These are phyloP conservation scores for Papilio helenus DNA, from an alignment of 1,140 invertebrate species.

Conservation along the genomic window DNA sequence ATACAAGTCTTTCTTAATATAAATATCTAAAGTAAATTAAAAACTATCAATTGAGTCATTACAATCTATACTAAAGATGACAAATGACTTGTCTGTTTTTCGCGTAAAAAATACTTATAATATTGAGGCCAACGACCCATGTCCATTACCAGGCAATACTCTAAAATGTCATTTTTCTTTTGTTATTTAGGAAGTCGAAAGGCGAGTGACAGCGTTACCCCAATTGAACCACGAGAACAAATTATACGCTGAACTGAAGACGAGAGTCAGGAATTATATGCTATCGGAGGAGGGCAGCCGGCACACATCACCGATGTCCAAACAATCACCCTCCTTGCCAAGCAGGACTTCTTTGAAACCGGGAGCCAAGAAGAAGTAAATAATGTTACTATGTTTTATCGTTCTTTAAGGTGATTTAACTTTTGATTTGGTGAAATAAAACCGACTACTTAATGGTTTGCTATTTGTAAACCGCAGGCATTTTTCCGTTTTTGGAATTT, in stretches of 20 bases:
- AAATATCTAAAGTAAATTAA: too few relatives aligned
- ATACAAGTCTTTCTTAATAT: background rate
- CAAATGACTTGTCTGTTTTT: too few relatives aligned
- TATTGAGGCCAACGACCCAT: too few relatives aligned
- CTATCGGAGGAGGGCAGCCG: slow-evolving; percentile 47
- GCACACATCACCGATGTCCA: slow-evolving; percentile 32
- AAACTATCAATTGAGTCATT: background rate
- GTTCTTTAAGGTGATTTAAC: background rate
- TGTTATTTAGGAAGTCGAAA: slow-evolving; percentile 56
- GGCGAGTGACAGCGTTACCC: slow-evolving; percentile 56
- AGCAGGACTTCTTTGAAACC: slow-evolving; percentile 11
- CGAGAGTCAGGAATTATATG: slow-evolving; percentile 50
- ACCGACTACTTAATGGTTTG: background rate
- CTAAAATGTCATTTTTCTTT: background rate
- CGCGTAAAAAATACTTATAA: background rate
- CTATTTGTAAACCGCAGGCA: background rate
- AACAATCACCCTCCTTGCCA: slow-evolving; percentile 29
- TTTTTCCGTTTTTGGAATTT: background rate
- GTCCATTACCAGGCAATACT: background rate
- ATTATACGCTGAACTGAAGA: slow-evolving; percentile 57
- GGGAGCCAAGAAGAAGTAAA: slow-evolving; percentile 16
- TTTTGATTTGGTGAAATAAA: background rate
- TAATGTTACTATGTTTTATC: background rate
- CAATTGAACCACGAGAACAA: slow-evolving; percentile 64
- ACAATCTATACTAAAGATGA: background rate